These are phyloP conservation scores for Patiria miniata DNA, from an alignment of 35 echinoderm and acorn worm genomes.

Conservation along the genomic window DNA sequence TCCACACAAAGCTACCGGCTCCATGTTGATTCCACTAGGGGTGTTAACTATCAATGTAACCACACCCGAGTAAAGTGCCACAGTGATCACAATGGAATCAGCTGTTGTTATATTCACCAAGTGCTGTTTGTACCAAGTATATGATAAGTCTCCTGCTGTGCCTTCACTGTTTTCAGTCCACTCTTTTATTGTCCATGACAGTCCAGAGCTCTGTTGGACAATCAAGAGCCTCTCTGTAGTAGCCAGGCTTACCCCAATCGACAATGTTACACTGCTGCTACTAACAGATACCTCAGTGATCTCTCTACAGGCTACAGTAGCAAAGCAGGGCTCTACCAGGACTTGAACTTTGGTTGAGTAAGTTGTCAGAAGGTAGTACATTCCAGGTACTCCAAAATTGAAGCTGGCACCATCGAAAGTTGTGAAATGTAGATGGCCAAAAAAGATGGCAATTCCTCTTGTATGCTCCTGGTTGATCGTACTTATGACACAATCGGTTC, in stretches of 20 bases:
- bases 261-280: conserved; percentile 20
- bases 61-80: conserved; percentile 41
- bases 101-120: conserved; percentile 45
- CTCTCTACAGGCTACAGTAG: conserved; percentile 40
- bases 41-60: conserved; percentile 34
- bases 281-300: conserved; percentile 48
- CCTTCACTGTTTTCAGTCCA: not conserved
- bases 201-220: not conserved
- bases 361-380: conserved; percentile 52
- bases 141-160: not conserved
- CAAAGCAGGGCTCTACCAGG: conserved; percentile 55
- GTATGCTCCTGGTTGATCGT: conserved; percentile 24
- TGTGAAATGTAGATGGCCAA: conserved; percentile 59
- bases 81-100: conserved; percentile 26
- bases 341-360: conserved; percentile 12
- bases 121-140: conserved; percentile 1
- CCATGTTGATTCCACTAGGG: not conserved
- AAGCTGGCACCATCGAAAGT: conserved; percentile 59
- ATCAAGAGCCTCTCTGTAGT: not conserved
- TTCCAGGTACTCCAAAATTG: conserved; percentile 56
- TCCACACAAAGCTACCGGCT: conserved; percentile 29
- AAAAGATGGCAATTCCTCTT: conserved; percentile 43
- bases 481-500: conserved; percentile 42
- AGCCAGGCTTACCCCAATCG: conserved; percentile 1
- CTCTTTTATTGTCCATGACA: conserved; percentile 37